Conservation (phyloP, 1,140 invertebrate species). For the Samia ricini region DNA sequence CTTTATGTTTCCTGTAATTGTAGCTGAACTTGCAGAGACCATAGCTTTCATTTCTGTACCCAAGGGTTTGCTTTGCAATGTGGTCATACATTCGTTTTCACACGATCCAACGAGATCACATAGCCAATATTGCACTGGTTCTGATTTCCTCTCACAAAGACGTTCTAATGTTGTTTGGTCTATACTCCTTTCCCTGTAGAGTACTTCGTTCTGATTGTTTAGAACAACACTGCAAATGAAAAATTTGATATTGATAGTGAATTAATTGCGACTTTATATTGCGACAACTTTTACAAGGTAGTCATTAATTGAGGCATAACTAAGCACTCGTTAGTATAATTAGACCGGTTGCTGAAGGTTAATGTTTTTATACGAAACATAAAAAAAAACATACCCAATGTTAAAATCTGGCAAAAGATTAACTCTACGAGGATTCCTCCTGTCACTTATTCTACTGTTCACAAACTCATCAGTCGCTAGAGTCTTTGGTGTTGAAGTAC, state of each 20-base stretch:
- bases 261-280: neutral
- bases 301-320: neutral
- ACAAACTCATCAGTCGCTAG: constrained; percentile 62
- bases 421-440: constrained; percentile 47
- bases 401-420: constrained; percentile 66
- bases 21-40: constrained; percentile 70
- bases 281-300: neutral
- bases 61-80: constrained; percentile 88
- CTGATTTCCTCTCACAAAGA: constrained; percentile 66
- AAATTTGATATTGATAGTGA: constrained; percentile 6
- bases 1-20: constrained; percentile 75
- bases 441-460: constrained; percentile 46
- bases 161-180: constrained; percentile 67
- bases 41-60: constrained; percentile 76
- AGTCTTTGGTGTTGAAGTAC: constrained; percentile 75
- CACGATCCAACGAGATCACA: constrained; percentile 81
- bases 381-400: constrained; percentile 49
- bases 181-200: constrained; percentile 68
- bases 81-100: constrained; percentile 89
- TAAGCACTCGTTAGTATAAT: neutral
- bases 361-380: neutral
- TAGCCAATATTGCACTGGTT: constrained; percentile 80
- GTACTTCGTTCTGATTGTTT: constrained; percentile 63
- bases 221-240: constrained; percentile 53
- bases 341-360: neutral